Evolutionary conservation across 2,797 vertebrate species (phyloP).

Genomic region (Spatula versicolor): DNA sequence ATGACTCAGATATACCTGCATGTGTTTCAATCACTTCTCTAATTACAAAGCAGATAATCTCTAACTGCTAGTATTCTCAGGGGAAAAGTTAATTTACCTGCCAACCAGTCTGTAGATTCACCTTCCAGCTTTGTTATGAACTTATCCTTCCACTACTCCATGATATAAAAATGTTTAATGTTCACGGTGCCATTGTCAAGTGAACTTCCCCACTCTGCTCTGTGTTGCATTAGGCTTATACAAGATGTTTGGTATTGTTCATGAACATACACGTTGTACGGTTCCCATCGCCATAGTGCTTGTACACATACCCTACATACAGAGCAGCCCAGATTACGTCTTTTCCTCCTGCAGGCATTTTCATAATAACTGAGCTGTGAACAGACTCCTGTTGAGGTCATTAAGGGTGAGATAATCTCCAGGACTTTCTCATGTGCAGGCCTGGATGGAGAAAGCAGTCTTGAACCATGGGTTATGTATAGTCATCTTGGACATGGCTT

Average conservation of each 20-base stretch:
- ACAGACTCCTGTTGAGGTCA: background rate
- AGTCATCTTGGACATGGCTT: fast-evolving
- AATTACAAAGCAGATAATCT: constrained; percentile 21
- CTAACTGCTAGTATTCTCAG: background rate
- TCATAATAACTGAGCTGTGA: background rate
- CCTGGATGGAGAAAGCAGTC: background rate
- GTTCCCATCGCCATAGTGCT: background rate
- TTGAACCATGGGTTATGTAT: background rate
- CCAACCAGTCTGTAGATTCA: background rate
- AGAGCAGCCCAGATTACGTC: background rate
- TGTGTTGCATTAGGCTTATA: background rate
- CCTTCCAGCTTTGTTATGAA: background rate
- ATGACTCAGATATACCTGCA: background rate
- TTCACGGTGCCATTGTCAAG: background rate
- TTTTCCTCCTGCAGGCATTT: background rate
- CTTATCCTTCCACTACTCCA: background rate
- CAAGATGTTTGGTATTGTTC: background rate
- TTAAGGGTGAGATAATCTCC: background rate
- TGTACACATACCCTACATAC: background rate
- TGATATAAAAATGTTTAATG: background rate
- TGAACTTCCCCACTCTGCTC: background rate
- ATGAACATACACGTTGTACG: fast-evolving
- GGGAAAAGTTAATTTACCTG: background rate
- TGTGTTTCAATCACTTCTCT: background rate
- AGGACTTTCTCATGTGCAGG: background rate